Percentiles rank a stretch among this genome's conserved stretches.
These are phyloP conservation scores for Gracilinanus agilis DNA, from an alignment of 2,113 vertebrate species.

Conservation along the genomic window DNA sequence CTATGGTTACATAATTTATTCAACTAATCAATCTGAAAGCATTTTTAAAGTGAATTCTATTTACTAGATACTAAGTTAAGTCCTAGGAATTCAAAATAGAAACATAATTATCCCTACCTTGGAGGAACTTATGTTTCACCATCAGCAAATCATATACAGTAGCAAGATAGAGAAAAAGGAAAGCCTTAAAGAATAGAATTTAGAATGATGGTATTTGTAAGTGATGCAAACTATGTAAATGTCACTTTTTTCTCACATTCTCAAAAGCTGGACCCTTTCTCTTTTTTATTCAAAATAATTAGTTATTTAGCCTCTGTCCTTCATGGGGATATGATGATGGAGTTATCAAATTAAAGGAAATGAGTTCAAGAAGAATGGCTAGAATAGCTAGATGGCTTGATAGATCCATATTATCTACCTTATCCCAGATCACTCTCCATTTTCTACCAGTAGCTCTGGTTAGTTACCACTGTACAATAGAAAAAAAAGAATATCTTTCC, in stretches of 20 bases:
- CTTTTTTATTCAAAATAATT: background rate
- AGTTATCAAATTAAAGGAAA: background rate
- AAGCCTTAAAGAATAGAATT: background rate
- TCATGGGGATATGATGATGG: background rate
- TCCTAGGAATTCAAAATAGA: background rate
- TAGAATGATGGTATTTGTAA: background rate
- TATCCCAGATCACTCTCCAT: no score
- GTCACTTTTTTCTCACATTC: background rate
- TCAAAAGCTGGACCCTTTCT: background rate
- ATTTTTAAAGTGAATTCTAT: background rate
- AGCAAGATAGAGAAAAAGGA: background rate
- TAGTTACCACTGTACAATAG: no score
- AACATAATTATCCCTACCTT: background rate
- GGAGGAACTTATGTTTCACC: background rate
- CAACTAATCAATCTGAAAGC: background rate
- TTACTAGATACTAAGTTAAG: background rate
- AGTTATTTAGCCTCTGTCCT: background rate
- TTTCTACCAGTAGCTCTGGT: no score
- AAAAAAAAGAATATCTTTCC: no score
- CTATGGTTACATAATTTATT: background rate
- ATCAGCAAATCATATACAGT: background rate
- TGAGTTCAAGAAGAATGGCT: background rate
- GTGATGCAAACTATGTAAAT: background rate
- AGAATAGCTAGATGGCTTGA: no score
- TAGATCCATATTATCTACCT: no score